Conservation (phyloP, 1,140 invertebrate species). For the Orius insidiosus region DNA sequence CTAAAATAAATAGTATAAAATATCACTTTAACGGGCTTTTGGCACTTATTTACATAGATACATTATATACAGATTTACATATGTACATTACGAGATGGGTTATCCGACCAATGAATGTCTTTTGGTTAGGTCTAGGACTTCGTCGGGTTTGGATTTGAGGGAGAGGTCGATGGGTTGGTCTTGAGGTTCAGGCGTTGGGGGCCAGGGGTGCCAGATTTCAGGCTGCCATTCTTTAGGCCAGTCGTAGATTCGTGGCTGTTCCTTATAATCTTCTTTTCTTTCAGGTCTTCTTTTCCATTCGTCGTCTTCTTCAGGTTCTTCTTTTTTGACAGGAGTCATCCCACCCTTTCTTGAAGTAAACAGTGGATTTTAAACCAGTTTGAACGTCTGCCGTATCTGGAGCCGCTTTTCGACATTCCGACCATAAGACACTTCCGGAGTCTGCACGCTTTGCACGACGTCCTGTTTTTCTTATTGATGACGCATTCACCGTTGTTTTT, state of each 20-base stretch:
- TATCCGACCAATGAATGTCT: not conserved
- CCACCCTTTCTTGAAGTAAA: conserved; percentile 30
- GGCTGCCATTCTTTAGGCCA: conserved; percentile 1
- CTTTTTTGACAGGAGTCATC: not conserved
- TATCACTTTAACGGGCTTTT: too few species aligned
- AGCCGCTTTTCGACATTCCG: conserved; percentile 45
- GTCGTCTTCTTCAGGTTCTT: not conserved
- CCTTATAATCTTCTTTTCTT: not conserved
- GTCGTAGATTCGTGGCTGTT: not conserved
- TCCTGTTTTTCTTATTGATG: conserved; percentile 43
- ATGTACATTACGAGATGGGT: not conserved
- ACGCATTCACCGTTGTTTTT: conserved; percentile 40
- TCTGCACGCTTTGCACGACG: conserved; percentile 46
- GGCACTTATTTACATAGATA: too few species aligned
- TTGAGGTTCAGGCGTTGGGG: not conserved
- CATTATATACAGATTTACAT: too few species aligned
- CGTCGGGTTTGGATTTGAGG: not conserved
- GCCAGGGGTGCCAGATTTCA: not conserved
- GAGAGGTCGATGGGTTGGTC: conserved; percentile 3
- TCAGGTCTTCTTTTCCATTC: not conserved
- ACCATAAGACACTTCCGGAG: conserved; percentile 41
- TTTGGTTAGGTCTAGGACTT: conserved; percentile 3
- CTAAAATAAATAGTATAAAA: too few species aligned
- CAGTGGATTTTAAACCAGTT: conserved; percentile 48
- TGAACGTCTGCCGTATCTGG: conserved; percentile 34